phyloP scores from a whole-genome alignment of 2,888 invertebrate species.

The Tetragonula carbonaria region DNA sequence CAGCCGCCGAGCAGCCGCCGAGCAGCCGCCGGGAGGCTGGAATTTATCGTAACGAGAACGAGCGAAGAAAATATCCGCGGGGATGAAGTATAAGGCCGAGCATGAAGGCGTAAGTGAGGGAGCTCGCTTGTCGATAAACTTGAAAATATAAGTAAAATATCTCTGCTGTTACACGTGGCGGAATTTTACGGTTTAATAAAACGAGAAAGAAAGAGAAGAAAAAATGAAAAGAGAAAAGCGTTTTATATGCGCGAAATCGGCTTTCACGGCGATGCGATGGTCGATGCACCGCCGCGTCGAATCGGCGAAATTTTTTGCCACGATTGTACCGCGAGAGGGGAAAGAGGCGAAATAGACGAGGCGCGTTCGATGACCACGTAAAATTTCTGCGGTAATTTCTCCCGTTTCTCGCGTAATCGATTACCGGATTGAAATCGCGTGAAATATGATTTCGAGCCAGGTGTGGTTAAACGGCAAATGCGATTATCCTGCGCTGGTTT shows the following conservation, averaged over 20 bases:
- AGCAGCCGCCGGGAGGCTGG: background rate
- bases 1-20: constrained; percentile 19
- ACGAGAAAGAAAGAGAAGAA: background rate
- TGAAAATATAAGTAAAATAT: constrained; percentile 56
- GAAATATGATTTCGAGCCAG: constrained; percentile 70
- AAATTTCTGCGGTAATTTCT: constrained; percentile 71
- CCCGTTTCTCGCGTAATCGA: constrained; percentile 71
- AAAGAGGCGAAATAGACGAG: background rate
- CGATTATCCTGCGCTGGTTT: constrained; percentile 69
- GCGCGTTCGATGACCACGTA: constrained; percentile 46
- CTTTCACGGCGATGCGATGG: constrained; percentile 17
- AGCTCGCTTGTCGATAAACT: constrained; percentile 33
- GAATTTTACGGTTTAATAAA: constrained; percentile 34
- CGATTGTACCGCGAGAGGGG: constrained; percentile 29
- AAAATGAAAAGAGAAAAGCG: constrained; percentile 6
- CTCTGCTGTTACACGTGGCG: constrained; percentile 36
- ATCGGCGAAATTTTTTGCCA: constrained; percentile 34
- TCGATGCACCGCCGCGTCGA: background rate
- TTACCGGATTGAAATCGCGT: constrained; percentile 70
- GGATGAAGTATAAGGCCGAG: constrained; percentile 55
- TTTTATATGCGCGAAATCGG: constrained; percentile 47
- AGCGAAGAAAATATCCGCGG: constrained; percentile 48
- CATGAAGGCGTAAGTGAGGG: constrained; percentile 5
- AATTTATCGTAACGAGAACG: constrained; percentile 57
- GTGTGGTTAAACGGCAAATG: constrained; percentile 62